These are phyloP conservation scores for Hippocampus guttulatus DNA, from an alignment of 2,113 vertebrate genomes.

Conservation along the genomic window DNA sequence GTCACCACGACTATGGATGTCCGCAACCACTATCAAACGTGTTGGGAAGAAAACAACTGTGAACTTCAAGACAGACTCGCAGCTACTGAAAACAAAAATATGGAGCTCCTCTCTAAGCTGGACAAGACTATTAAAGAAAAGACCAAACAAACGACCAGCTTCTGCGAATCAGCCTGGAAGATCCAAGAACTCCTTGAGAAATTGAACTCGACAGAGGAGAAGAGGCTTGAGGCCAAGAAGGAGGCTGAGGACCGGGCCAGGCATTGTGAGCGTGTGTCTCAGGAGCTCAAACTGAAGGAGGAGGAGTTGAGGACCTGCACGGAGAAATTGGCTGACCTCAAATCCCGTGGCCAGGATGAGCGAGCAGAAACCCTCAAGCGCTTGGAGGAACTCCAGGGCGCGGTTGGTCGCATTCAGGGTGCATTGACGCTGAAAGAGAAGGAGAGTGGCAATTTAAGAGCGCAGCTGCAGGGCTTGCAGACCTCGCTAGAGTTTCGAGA, in stretches of 20 bases:
- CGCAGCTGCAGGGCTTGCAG: slow-evolving; percentile 74
- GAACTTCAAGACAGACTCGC: slow-evolving; percentile 64
- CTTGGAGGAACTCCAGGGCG: slow-evolving; percentile 69
- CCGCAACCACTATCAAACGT: slow-evolving; percentile 53
- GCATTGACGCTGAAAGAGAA: slow-evolving; percentile 74
- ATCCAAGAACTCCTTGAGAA: slow-evolving; percentile 72
- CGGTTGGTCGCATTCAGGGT: slow-evolving; percentile 69
- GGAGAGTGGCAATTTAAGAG: slow-evolving; percentile 75
- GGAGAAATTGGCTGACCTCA: slow-evolving; percentile 56
- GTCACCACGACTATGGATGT: slow-evolving; percentile 59
- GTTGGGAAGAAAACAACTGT: slow-evolving; percentile 45
- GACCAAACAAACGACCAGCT: slow-evolving; percentile 60
- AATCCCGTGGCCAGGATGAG: slow-evolving; percentile 60
- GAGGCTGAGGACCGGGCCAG: slow-evolving; percentile 57
- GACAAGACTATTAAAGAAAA: slow-evolving; percentile 58
- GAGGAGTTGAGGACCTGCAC: slow-evolving; percentile 65
- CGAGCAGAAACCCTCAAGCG: slow-evolving; percentile 51
- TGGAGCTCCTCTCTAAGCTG: slow-evolving; percentile 69
- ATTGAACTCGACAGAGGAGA: slow-evolving; percentile 68
- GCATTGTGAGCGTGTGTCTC: slow-evolving; percentile 64
- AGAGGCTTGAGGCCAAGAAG: slow-evolving; percentile 62
- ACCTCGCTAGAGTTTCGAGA: slow-evolving; percentile 71
- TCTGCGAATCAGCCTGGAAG: slow-evolving; percentile 66
- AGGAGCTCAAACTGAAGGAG: slow-evolving; percentile 74
- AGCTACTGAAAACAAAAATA: slow-evolving; percentile 66